Evolutionary conservation across 2,113 vertebrate species (phyloP).

Genomic region (Marmota flaviventris): DNA sequence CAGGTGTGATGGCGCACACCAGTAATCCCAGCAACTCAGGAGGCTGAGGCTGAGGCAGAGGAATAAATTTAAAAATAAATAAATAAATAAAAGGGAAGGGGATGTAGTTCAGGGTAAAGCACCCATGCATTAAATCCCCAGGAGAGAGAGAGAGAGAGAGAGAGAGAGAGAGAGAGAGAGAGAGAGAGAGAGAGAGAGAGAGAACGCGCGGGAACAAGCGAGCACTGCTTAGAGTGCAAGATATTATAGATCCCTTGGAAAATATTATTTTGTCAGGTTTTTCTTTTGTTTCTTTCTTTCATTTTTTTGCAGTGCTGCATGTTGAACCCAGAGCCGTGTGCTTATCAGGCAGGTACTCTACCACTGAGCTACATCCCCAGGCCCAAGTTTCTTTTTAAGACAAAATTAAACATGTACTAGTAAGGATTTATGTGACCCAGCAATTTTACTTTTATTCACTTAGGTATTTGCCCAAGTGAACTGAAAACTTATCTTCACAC

Average conservation of each 20-base stretch:
- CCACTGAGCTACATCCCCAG: not conserved
- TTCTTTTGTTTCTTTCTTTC: not conserved
- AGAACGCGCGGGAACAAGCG: too few relatives aligned
- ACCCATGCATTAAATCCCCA: too few relatives aligned
- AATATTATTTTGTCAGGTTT: not conserved
- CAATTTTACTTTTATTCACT: not conserved
- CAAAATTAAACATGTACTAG: constrained; percentile 8
- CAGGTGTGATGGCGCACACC: too few relatives aligned
- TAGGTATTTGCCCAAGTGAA: constrained; percentile 25
- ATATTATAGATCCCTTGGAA: constrained; percentile 15
- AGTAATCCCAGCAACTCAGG: too few relatives aligned
- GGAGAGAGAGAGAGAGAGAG: too few relatives aligned
- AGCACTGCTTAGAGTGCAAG: not conserved
- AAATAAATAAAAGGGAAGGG: too few relatives aligned
- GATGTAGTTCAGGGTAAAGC: too few relatives aligned
- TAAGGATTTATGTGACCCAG: not conserved
- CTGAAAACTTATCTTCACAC: constrained; percentile 19
- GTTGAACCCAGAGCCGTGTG: not conserved
- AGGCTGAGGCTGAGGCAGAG: too few relatives aligned
- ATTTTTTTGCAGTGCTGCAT: not conserved
- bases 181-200: too few relatives aligned
- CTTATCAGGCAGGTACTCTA: not conserved
- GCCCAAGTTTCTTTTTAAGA: not conserved
- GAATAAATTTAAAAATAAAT: too few relatives aligned
- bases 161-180: too few relatives aligned